Conservation (phyloP, 2,113 vertebrate species). For the Macrotis lagotis region DNA sequence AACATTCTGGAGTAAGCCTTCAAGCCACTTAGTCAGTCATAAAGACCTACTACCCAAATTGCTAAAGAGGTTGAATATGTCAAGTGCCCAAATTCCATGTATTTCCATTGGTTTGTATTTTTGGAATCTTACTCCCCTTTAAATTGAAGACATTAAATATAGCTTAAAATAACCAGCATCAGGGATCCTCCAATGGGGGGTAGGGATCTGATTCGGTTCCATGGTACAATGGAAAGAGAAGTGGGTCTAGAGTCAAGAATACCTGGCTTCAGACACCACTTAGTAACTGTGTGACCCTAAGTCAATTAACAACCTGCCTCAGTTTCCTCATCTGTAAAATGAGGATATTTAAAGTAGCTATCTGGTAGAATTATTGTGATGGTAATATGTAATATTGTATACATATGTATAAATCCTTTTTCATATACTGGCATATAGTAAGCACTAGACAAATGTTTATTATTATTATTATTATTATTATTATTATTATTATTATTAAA, state of each 20-base stretch:
- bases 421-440: background rate
- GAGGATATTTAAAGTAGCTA: background rate
- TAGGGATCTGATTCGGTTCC: background rate
- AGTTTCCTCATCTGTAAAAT: background rate
- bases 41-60: background rate
- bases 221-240: too few relatives aligned
- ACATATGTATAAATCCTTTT: too few relatives aligned
- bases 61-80: background rate
- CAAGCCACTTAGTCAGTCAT: background rate
- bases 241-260: background rate
- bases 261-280: background rate
- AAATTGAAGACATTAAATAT: background rate
- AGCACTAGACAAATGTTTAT: background rate
- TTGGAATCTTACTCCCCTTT: background rate
- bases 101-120: background rate
- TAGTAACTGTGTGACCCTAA: background rate
- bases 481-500: background rate
- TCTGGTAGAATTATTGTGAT: background rate
- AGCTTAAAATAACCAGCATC: background rate
- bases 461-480: too few relatives aligned
- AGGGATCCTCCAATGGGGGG: background rate
- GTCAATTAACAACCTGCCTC: background rate
- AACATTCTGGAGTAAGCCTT: constrained; percentile 12
- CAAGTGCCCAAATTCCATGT: background rate
- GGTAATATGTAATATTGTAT: too few relatives aligned